Percentiles rank a stretch among this genome's conserved stretches.
Evolutionary conservation across 2,113 vertebrate genomes (phyloP).

Genomic region (Thunnus thynnus): DNA sequence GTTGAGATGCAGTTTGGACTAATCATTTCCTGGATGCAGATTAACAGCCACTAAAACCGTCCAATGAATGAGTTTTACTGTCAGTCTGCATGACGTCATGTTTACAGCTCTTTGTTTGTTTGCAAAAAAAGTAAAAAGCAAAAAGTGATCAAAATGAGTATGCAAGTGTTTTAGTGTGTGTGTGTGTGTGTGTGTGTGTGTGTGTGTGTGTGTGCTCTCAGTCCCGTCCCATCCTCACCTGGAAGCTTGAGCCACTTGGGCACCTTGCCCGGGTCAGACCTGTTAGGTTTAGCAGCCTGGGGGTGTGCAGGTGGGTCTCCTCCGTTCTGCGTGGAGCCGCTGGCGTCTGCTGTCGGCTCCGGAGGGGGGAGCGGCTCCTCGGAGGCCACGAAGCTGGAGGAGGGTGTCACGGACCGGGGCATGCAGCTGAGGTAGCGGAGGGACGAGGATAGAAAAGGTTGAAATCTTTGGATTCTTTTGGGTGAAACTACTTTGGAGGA

Average conservation of each 20-base stretch:
- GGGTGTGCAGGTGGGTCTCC: constrained; percentile 14
- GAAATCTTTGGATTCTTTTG: not conserved
- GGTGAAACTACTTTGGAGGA: not conserved
- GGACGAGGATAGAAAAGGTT: not conserved
- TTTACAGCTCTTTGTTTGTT: not conserved
- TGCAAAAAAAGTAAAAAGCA: too few species aligned
- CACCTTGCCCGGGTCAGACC: constrained; percentile 76
- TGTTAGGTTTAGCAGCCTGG: constrained; percentile 52
- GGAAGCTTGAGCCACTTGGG: constrained; percentile 88
- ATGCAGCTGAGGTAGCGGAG: constrained; percentile 75
- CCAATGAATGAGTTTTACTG: too few species aligned
- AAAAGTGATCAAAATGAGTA: too few species aligned
- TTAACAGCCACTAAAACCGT: too few species aligned
- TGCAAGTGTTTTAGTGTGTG: too few species aligned
- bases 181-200: not conserved
- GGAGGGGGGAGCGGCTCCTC: constrained; percentile 48
- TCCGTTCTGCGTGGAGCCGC: constrained; percentile 23
- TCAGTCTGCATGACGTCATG: too few species aligned
- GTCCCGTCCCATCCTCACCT: constrained; percentile 70
- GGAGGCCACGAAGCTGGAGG: constrained; percentile 36
- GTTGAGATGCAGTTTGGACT: too few species aligned
- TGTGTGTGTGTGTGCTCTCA: not conserved
- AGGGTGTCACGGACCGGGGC: constrained; percentile 55
- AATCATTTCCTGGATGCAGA: too few species aligned
- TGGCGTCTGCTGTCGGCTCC: constrained; percentile 23